A percentile compares a stretch with the other conserved stretches of the same genome.
These are phyloP conservation scores for Parascotia fuliginaria DNA, from an alignment of 2,888 invertebrate species.

Conservation along the genomic window DNA sequence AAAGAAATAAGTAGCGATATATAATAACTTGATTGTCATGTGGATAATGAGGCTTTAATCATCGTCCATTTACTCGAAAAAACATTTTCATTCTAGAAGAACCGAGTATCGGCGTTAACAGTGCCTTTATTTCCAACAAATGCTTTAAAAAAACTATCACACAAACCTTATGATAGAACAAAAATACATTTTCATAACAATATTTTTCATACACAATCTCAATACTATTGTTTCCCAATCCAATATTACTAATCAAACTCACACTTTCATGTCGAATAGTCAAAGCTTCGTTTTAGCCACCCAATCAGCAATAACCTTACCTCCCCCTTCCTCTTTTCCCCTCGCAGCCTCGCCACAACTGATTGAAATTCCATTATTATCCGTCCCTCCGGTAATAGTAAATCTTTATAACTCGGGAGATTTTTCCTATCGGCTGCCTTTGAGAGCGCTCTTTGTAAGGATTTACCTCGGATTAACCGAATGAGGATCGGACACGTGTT, in stretches of 20 bases:
- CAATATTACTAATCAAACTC: slow-evolving; percentile 44
- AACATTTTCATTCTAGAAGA: too few relatives aligned
- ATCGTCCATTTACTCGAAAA: too few relatives aligned
- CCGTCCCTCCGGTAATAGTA: slow-evolving; percentile 69
- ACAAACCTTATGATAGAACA: background rate
- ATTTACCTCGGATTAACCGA: slow-evolving; percentile 64
- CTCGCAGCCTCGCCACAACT: slow-evolving; percentile 48
- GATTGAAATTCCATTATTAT: slow-evolving; percentile 85
- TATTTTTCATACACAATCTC: slow-evolving; percentile 19
- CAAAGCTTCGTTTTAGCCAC: slow-evolving; percentile 44
- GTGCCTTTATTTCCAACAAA: background rate
- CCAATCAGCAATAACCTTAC: slow-evolving; percentile 47
- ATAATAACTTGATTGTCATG: too few relatives aligned
- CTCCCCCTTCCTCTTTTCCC: slow-evolving; percentile 1
- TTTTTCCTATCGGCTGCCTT: slow-evolving; percentile 69
- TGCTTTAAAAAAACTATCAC: background rate
- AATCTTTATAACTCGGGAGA: slow-evolving; percentile 72
- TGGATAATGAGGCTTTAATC: too few relatives aligned
- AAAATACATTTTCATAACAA: background rate
- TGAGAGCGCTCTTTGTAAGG: slow-evolving; percentile 65
- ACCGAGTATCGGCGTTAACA: too few relatives aligned
- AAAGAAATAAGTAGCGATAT: too few relatives aligned
- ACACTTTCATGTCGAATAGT: slow-evolving; percentile 37
- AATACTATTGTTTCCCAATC: slow-evolving; percentile 39
- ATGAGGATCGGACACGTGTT: slow-evolving; percentile 39